A percentile compares a stretch with the other conserved stretches of the same genome.
Evolutionary conservation across 1,140 invertebrate species (phyloP).

Genomic region (Wiebesia pumilae): DNA sequence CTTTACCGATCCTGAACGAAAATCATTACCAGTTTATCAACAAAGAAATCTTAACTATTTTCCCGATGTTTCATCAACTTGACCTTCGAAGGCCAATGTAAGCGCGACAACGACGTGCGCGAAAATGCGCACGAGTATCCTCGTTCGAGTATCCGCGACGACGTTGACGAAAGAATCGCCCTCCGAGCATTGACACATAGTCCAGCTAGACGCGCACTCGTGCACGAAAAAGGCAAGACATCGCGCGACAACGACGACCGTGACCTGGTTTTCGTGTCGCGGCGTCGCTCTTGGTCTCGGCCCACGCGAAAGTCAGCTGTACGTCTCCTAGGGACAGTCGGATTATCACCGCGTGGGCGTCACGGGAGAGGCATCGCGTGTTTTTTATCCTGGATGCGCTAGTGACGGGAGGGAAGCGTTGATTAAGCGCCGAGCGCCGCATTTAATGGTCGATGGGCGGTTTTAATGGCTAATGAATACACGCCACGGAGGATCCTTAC

Average conservation of each 20-base stretch:
- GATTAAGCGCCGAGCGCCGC: neutral
- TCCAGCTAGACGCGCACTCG: neutral
- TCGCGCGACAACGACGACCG: neutral
- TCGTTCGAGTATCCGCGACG: neutral
- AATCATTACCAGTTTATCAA: neutral
- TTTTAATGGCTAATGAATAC: neutral
- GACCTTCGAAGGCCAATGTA: neutral
- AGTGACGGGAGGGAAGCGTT: neutral
- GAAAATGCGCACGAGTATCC: neutral
- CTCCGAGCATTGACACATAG: neutral
- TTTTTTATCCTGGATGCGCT: neutral
- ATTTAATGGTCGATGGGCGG: neutral
- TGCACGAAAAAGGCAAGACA: conserved; percentile 41
- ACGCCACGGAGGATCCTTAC: neutral
- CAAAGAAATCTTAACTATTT: neutral
- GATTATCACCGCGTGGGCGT: neutral
- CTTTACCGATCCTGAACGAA: no score
- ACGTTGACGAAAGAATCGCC: neutral
- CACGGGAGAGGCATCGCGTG: no score
- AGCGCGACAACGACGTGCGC: no score
- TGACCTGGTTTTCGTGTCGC: conserved; percentile 43
- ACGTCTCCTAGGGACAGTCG: neutral
- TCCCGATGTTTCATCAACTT: neutral
- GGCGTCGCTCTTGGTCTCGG: conserved; percentile 11
- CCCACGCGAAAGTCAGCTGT: neutral